Conservation (phyloP, 2,888 invertebrate genomes). For the Drosophila tripunctata region DNA sequence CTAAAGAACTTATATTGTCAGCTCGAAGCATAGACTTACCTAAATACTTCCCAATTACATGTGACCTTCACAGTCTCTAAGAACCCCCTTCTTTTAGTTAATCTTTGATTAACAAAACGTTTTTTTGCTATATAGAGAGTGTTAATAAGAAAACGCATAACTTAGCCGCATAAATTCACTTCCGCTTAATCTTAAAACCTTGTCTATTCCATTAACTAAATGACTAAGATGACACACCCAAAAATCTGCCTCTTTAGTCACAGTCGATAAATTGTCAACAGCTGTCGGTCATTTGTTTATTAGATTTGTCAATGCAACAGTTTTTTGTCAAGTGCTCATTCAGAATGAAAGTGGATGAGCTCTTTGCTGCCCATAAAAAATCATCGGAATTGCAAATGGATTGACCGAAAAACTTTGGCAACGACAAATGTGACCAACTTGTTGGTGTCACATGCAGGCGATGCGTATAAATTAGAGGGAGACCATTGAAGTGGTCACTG, state of each 20-base stretch:
- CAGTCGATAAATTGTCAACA: slow-evolving; percentile 46
- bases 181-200: neutral
- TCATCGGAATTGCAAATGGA: slow-evolving; percentile 73
- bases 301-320: slow-evolving; percentile 76
- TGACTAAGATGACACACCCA: slow-evolving; percentile 13
- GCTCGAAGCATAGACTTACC: no score
- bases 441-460: slow-evolving; percentile 78
- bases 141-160: neutral
- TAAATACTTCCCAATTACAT: no score
- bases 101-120: no score
- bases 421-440: slow-evolving; percentile 75
- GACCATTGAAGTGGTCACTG: slow-evolving; percentile 27
- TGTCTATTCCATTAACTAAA: slow-evolving; percentile 45
- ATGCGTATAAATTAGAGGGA: slow-evolving; percentile 79
- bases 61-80: no score
- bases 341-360: neutral
- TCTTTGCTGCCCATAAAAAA: slow-evolving; percentile 53
- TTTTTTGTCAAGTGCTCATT: slow-evolving; percentile 35
- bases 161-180: neutral
- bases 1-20: no score
- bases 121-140: no score
- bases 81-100: no score
- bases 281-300: slow-evolving; percentile 71
- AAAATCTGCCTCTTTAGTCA: slow-evolving; percentile 25
- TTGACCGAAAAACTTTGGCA: slow-evolving; percentile 42